Evolutionary conservation across 2,113 vertebrate species (phyloP), one percentile per base, ranked within the genome.

Genomic region (Scomber japonicus): DNA sequence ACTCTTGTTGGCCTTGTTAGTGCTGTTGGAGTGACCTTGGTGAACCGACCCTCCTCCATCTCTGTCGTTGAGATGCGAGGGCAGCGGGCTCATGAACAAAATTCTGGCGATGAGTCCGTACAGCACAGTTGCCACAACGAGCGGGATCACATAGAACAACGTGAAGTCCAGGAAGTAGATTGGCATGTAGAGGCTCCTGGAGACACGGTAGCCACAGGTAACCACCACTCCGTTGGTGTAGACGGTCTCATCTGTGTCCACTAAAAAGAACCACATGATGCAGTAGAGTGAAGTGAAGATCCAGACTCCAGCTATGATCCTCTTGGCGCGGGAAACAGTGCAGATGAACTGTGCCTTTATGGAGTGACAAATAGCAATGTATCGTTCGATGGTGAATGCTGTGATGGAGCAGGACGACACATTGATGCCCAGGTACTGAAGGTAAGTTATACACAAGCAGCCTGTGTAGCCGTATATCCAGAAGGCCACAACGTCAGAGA

Each of bases 381-480:
- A 96, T 2, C 96, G 94, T 72, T 97, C 96, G 17, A 96, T 92
- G 0, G 96, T 96, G 90, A 97, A 96, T 2, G 96, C 96, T 0
- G 95, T 90, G 92, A 97, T 96, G 81, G 96, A 97, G 88, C 96
- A 96, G 0, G 96, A 94, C 0, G 97, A 97, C 76, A 90, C 94
- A 66, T 96, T 97, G 92, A 97, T 96, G 83, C 96, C 96, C 71
- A 97, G n/a, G 59, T 97, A 96, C 91, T 97, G 96, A 67, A 97
- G 70, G 13, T 96, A 97, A 30, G 96, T 97, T 80, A 97, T 97
- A 75, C 93, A 96, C 69, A 96, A 91, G 91, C 97, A 97, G 61
- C 96, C 96, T 0, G 90, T 89, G 14, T 96, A 95, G 77, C 96
- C 95, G 1, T 96, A 97, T 12, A 97, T 92, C 96, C 96, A 97